Evolutionary conservation across 2,888 invertebrate genomes (phyloP), one percentile per base, ranked within the genome.

Genomic region (Spodoptera littoralis): DNA sequence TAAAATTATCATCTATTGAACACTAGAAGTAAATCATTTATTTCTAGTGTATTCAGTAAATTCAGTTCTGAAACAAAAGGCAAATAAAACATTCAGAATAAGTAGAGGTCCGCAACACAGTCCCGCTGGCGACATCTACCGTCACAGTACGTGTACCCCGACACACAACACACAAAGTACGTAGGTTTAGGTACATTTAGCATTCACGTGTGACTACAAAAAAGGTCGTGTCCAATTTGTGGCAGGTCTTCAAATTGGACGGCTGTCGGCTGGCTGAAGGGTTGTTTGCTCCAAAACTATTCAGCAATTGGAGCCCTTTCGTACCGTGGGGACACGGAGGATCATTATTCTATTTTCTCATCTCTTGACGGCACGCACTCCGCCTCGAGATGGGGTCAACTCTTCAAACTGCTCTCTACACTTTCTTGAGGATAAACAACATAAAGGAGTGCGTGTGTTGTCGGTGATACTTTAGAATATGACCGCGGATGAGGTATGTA

Each of bases 341-440:
- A 64, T 77, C 77, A 79, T 83, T 82, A 83, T 81, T 81, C 83
- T 83, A 83, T 83, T 83, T 83, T 74, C 75, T 77, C 65, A 82
- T 83, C 81, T 80, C 81, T 81, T 66, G 72, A 74, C 55, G 68
- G 50, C 62, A 64, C 64, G 70, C 70, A 67, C 75, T 73, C 46
- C 66, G 49, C 54, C 48, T 72, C 65, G 66, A 76, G 64, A 67
- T 53, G 58, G 50, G 60, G 64, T 60, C 43, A 59, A 67, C 51
- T 53, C 51, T 65, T 62, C 49, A 69, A 73, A 73, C 56, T 74
- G 60, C 63, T 57, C 51, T 73, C 45, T 48, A 73, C 63, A 73
- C 50, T 68, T 60, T 72, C 73, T 72, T 63, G 30, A 72, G 73
- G 43, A 60, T 72, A 63, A 72, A 72, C 60, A 72, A 68, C 68